Base-by-base conservation (phyloP, 1,140 invertebrate genomes). In the Scaptomyza graminum region DNA sequence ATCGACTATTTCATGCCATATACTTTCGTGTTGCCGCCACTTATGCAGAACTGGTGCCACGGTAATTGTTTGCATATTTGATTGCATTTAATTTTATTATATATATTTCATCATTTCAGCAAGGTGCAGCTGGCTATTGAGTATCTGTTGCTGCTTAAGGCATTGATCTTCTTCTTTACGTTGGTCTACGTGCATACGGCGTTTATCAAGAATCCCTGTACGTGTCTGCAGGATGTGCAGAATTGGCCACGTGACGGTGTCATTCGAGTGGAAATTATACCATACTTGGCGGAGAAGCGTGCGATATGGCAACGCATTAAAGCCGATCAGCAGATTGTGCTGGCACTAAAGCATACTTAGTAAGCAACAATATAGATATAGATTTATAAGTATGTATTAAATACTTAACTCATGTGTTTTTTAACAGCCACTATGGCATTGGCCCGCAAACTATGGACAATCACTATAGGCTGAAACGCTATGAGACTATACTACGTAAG, bases 161-260 rank as follows among this genome's bases (percentile, higher is more conserved):
- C 98, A 9, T 93, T 99, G 66, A 91, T 95, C 28, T 96, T 97
- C 63, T 96, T 99, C 92, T 97, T 97, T 90, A 95, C 98, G 39
- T 93, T 99, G 73, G 95, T 96, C 34, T 99, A 99, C 92, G 98
- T 99, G 79, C 98, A 99, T 90, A 95, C 98, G 90, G 96, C 96
- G 43, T 99, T 99, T 92, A 97, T 98, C 57, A 94, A 96, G 79
- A 95, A 96, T 77, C 98, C 98, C 18, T 97, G 97, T 39, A 98
- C 97, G 80, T 99, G 98, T 93, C 93, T 99, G 71, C 95, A 98
- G 89, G 95, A 97, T 91, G 94, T 99, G 25, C 95, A 97, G 91
- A 95, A 95, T 15, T 99, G 98, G 98, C 98, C 98, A 1, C 93
- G 97, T 63, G 97, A 99, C 93, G 98, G 99, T 11, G 98, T 99